phyloP scores from a whole-genome alignment of 2,888 invertebrate species.

The Peribatodes rhomboidaria region DNA sequence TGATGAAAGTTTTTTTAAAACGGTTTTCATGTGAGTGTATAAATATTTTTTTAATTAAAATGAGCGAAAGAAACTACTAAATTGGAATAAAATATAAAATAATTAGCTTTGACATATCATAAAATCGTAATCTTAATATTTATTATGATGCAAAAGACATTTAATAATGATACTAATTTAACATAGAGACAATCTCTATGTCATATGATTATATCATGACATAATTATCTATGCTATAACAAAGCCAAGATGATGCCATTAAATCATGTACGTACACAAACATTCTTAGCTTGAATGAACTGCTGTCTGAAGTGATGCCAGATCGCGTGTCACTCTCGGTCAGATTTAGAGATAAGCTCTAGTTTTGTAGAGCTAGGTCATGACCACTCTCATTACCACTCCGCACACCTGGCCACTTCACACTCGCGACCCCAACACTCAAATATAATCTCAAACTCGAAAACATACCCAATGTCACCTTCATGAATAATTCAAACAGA shows the following conservation, averaged over 20 bases:
- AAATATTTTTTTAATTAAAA: slow-evolving; percentile 8
- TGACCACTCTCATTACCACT: slow-evolving; percentile 61
- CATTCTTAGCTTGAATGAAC: slow-evolving; percentile 72
- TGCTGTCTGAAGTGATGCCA: slow-evolving; percentile 74
- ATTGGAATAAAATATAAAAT: background rate
- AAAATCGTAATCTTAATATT: no score
- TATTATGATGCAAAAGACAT: no score
- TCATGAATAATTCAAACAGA: slow-evolving; percentile 33
- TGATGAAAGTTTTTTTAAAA: slow-evolving; percentile 26
- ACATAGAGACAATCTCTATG: no score
- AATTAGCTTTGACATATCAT: no score
- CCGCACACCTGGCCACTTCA: slow-evolving; percentile 60
- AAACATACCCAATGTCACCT: slow-evolving; percentile 41
- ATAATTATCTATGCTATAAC: slow-evolving; percentile 9
- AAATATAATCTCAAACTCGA: slow-evolving; percentile 35
- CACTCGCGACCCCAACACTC: slow-evolving; percentile 31
- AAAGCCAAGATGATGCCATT: slow-evolving; percentile 40
- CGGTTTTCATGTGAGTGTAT: slow-evolving; percentile 11
- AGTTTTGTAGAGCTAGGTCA: slow-evolving; percentile 68
- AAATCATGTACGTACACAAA: slow-evolving; percentile 55
- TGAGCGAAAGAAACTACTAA: no score
- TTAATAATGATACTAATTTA: no score
- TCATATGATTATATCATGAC: background rate
- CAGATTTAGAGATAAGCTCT: slow-evolving; percentile 69
- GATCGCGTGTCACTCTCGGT: slow-evolving; percentile 65